A percentile compares a stretch with the other conserved stretches of the same genome.
phyloP scores from a whole-genome alignment of 2,113 vertebrate species.

The Mystacornis crossleyi region DNA sequence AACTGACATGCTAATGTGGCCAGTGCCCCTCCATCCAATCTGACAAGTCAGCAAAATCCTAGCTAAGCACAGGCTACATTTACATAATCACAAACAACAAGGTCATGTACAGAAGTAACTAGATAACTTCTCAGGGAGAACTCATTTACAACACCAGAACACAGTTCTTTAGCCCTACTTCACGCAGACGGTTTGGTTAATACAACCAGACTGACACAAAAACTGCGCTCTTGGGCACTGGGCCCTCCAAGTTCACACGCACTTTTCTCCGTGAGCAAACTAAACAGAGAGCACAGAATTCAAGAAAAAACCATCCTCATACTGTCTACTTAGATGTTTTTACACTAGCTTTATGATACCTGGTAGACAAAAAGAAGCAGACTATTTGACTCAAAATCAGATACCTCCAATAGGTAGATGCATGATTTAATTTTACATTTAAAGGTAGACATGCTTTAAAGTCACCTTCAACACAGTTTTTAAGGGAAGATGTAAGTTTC shows the following conservation, averaged over 20 bases:
- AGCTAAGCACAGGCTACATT: not conserved
- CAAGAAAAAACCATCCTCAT: not conserved
- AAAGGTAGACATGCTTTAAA: not conserved
- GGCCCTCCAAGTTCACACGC: not conserved
- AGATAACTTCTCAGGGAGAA: not conserved
- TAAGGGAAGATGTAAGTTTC: not conserved
- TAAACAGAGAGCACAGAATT: not conserved
- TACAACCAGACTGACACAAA: not conserved
- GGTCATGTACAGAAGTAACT: not conserved
- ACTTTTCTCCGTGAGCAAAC: not conserved
- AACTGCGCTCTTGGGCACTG: not conserved
- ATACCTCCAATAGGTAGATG: not conserved
- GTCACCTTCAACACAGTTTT: not conserved
- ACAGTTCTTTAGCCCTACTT: not conserved
- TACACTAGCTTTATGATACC: not conserved
- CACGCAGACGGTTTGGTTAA: rapidly evolving
- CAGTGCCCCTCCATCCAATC: not conserved
- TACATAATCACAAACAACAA: conserved; percentile 31
- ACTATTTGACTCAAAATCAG: not conserved
- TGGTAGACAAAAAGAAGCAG: not conserved
- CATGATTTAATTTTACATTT: not conserved
- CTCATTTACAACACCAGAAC: not conserved
- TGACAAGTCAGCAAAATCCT: conserved; percentile 2
- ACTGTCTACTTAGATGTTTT: not conserved
- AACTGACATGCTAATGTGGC: not conserved